Conservation (phyloP, 1,140 invertebrate species). For the Magallana ariakensis region DNA sequence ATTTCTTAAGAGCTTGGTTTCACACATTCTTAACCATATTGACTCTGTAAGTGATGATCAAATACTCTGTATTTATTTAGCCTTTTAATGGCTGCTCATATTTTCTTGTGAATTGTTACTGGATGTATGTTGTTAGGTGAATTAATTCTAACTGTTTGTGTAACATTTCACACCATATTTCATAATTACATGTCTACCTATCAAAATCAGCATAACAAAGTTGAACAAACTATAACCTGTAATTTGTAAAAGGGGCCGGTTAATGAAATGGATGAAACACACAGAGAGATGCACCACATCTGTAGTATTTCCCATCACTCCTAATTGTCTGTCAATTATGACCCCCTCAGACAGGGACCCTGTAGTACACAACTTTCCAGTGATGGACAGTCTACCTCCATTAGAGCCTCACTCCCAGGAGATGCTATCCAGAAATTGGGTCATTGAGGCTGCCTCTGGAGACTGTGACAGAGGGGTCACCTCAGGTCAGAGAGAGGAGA, state of each 20-base stretch:
- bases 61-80: constrained; percentile 3
- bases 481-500: neutral
- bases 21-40: constrained; percentile 10
- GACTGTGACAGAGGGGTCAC: neutral
- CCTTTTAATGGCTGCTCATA: neutral
- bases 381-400: neutral
- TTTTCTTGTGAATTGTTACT: too few species aligned
- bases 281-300: neutral
- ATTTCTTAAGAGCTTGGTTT: neutral
- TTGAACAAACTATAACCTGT: too few species aligned
- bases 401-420: neutral
- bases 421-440: neutral
- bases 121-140: too few species aligned
- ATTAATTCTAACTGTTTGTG: too few species aligned
- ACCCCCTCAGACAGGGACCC: neutral
- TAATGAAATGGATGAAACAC: neutral
- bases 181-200: too few species aligned
- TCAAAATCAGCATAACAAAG: too few species aligned
- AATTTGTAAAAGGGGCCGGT: too few species aligned
- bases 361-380: neutral
- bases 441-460: neutral
- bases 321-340: neutral
- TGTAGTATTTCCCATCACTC: neutral
- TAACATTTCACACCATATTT: too few species aligned
- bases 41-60: neutral